phyloP scores from a whole-genome alignment of 2,113 vertebrate species.

The Eulemur macaco region DNA sequence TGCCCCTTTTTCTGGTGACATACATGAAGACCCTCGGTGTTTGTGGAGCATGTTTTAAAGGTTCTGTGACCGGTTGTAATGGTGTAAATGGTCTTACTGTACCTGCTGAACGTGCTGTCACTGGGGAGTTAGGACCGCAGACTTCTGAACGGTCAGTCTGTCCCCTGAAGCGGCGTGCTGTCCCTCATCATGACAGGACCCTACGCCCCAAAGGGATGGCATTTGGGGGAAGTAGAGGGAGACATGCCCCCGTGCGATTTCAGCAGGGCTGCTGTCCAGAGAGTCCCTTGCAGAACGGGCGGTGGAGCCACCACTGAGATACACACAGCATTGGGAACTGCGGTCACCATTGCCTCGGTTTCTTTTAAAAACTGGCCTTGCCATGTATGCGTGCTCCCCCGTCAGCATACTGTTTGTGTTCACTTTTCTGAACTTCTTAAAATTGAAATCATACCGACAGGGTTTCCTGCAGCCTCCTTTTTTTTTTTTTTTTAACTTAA shows the following conservation, averaged over 20 bases:
- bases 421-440: neutral
- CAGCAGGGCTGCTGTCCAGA: fast-evolving
- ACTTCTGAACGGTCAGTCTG: fast-evolving
- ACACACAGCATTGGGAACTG: neutral
- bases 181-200: neutral
- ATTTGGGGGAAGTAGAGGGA: fast-evolving
- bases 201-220: fast-evolving
- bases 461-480: neutral
- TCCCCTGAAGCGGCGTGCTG: neutral
- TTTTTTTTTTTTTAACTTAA: neutral
- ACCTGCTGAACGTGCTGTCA: fast-evolving
- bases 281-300: fast-evolving
- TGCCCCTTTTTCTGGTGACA: fast-evolving
- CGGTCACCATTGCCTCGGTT: neutral
- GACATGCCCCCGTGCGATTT: neutral
- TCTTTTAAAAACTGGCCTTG: neutral
- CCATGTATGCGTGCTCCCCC: fast-evolving
- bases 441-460: fast-evolving
- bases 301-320: fast-evolving
- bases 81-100: fast-evolving
- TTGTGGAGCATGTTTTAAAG: neutral
- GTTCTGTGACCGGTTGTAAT: neutral
- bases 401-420: fast-evolving
- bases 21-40: fast-evolving
- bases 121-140: neutral